phyloP scores from a whole-genome alignment of 2,888 invertebrate species.

The Mesochorus sp. region DNA sequence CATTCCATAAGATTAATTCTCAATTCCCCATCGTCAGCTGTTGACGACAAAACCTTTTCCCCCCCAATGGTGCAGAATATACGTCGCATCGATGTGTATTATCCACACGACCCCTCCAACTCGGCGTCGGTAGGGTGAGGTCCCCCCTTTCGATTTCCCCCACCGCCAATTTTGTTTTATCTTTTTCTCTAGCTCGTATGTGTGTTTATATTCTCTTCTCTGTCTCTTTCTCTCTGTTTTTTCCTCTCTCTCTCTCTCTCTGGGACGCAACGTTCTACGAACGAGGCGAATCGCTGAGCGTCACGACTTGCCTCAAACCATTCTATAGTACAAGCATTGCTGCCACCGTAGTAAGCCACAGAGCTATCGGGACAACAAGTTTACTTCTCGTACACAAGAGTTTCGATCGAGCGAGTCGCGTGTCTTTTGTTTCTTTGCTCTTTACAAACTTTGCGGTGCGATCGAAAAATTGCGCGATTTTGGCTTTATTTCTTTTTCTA shows the following conservation, averaged over 20 bases:
- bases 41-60: constrained; percentile 17
- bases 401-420: not conserved
- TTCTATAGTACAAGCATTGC: constrained; percentile 38
- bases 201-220: constrained; percentile 38
- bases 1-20: not conserved
- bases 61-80: not conserved
- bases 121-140: constrained; percentile 53
- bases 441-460: not conserved
- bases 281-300: constrained; percentile 35
- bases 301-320: constrained; percentile 33
- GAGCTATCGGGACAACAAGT: not conserved
- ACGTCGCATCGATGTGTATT: constrained; percentile 16
- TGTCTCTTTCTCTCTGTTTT: not conserved
- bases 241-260: not conserved
- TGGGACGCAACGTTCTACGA: constrained; percentile 16
- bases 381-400: not conserved
- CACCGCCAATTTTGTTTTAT: constrained; percentile 18
- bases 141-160: constrained; percentile 46
- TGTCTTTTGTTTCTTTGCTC: not conserved
- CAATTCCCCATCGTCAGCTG: constrained; percentile 21
- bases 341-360: constrained; percentile 36
- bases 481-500: too few relatives aligned
- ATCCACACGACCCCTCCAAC: constrained; percentile 48
- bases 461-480: not conserved
- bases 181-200: constrained; percentile 39